Percentiles rank a stretch among this genome's conserved stretches.
Evolutionary conservation across 2,888 invertebrate species (phyloP).

Genomic region (Meiosimyza decipiens): DNA sequence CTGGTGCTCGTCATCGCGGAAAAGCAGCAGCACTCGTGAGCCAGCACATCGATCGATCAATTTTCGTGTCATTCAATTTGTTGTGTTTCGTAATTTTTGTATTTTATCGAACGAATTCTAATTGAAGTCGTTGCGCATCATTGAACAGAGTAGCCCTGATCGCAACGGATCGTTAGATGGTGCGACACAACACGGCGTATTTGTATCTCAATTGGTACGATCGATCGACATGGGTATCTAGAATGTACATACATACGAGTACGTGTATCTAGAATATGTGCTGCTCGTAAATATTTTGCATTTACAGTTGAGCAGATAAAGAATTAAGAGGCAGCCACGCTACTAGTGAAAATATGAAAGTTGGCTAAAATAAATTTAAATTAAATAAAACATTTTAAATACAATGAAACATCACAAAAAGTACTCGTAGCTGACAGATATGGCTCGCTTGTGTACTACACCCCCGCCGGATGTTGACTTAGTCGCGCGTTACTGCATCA

Average conservation of each 20-base stretch:
- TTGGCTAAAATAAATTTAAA: no score
- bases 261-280: no score
- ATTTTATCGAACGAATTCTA: slow-evolving; percentile 31
- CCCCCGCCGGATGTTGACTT: not conserved
- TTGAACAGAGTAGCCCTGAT: slow-evolving; percentile 36
- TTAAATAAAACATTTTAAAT: no score
- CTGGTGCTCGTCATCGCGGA: no score
- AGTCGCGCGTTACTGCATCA: slow-evolving; percentile 24
- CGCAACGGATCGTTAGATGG: not conserved
- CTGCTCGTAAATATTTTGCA: not conserved
- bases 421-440: slow-evolving; percentile 6
- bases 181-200: not conserved
- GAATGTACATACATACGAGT: no score
- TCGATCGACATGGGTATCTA: no score
- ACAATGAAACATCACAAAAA: not conserved
- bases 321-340: not conserved
- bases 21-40: no score
- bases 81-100: slow-evolving; percentile 18
- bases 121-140: slow-evolving; percentile 48
- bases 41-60: no score
- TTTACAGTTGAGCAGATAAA: slow-evolving; percentile 27
- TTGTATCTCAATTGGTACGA: not conserved
- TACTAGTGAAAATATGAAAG: no score
- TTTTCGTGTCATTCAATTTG: not conserved
- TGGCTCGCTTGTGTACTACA: not conserved